Conservation (phyloP, 2,113 vertebrate genomes). For the Dendrocopos noguchii region DNA sequence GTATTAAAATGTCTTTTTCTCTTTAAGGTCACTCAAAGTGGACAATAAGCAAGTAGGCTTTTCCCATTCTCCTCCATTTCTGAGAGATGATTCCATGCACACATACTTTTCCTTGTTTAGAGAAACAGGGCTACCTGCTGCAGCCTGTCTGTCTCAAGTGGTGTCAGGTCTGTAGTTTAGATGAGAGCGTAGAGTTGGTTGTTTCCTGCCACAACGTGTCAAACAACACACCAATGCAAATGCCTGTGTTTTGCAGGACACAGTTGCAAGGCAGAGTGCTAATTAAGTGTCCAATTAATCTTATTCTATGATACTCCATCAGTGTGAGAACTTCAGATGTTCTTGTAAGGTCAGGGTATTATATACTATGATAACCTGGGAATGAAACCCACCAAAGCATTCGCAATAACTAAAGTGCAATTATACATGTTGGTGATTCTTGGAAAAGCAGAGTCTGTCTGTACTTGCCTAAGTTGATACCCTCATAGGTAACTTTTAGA, state of each 20-base stretch:
- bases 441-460: neutral
- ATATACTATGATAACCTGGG: neutral
- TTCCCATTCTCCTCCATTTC: neutral
- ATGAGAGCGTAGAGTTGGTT: rapidly evolving
- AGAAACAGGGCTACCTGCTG: neutral
- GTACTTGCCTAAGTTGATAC: neutral
- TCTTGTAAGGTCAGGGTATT: neutral
- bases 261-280: neutral
- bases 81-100: neutral
- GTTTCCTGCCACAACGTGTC: neutral
- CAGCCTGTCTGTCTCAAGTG: neutral
- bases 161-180: neutral
- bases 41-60: neutral
- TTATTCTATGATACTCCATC: neutral
- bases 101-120: neutral
- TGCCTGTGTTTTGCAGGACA: rapidly evolving
- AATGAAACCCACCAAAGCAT: neutral
- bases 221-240: neutral
- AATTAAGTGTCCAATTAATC: neutral
- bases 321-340: rapidly evolving
- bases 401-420: neutral
- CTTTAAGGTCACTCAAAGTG: neutral
- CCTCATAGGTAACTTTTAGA: too few species aligned
- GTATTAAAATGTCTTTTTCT: neutral
- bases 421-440: rapidly evolving